Evolutionary conservation across 2,797 vertebrate genomes (phyloP), one percentile per base, ranked within the genome.

Genomic region (Enteromius fasciolatus): DNA sequence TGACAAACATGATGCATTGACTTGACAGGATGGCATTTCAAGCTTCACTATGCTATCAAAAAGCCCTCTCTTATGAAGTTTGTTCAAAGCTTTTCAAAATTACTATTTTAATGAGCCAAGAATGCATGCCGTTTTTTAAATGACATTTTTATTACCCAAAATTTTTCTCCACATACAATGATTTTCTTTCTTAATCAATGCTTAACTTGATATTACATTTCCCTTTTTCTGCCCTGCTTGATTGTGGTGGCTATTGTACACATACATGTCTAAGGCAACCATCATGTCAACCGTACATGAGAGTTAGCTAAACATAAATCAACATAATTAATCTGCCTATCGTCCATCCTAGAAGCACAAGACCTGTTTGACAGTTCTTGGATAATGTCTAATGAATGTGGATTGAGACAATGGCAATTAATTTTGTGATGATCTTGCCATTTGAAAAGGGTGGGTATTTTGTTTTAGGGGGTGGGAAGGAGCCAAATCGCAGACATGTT

Each of bases 401-500:
- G 80, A 87, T 66, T 88, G 81, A 92, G 88, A 92, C 92, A 94
- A 91, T 89, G 81, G 89, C 91, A 94, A 95, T 93, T 95, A 94
- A 92, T 93, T 91, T 89, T 91, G 91, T 92, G 93, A 94, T 92
- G 88, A 93, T 92, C 91, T 90, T 92, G 88, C 67, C 89, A 81
- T 90, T 78, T 80, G 83, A 78, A 86, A 86, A 81, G 78, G 84
- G 82, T 66, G 77, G 76, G 84, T 73, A 85, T 83, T 88, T 86
- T 87, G 83, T 80, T 86, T 83, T 84, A 84, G 83, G 80, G 89
- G 84, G 84, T 86, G 87, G 89, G 88, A 87, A 92, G 88, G 88
- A 86, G 91, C 94, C 91, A 94, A 91, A 97, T 96, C 95, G 96
- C 97, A 98, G 96, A 96, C 95, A 59, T 91, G 95, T 95, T 93